phyloP scores from a whole-genome alignment of 2,113 vertebrate genomes.

The Pontoporia blainvillei region DNA sequence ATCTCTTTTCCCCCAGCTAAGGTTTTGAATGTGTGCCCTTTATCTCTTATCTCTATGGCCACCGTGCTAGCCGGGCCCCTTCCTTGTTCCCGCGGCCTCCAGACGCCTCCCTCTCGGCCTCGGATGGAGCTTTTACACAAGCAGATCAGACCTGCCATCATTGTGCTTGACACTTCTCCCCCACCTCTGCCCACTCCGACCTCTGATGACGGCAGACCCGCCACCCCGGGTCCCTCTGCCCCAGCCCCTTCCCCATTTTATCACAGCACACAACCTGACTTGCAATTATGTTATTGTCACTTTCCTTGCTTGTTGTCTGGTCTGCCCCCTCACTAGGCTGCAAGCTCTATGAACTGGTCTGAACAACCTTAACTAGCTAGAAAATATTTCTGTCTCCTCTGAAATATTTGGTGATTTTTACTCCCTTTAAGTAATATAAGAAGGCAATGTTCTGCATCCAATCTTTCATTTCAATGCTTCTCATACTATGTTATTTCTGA shows the following conservation, averaged over 20 bases:
- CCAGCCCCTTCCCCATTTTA: background rate
- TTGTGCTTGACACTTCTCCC: too few relatives aligned
- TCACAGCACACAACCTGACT: background rate
- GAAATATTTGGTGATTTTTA: background rate
- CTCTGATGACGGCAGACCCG: background rate
- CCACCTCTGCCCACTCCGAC: background rate
- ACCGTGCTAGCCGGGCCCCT: fast-evolving
- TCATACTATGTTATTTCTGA: background rate
- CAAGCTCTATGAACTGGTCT: background rate
- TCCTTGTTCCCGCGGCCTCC: background rate
- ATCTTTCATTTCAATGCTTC: background rate
- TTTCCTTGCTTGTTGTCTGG: background rate
- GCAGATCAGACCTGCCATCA: background rate
- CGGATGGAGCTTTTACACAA: background rate
- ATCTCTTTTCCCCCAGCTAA: too few relatives aligned
- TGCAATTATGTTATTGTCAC: background rate
- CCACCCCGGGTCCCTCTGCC: background rate
- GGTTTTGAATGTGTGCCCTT: background rate
- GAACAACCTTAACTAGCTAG: background rate
- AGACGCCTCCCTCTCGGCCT: background rate
- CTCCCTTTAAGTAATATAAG: background rate
- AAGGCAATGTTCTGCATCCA: background rate
- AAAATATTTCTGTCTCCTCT: background rate
- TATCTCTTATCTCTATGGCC: background rate
- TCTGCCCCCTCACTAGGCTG: fast-evolving